Percentiles rank a stretch among this genome's conserved stretches.
These are phyloP conservation scores for Lysandra coridon DNA, from an alignment of 2,888 invertebrate genomes.

Conservation along the genomic window DNA sequence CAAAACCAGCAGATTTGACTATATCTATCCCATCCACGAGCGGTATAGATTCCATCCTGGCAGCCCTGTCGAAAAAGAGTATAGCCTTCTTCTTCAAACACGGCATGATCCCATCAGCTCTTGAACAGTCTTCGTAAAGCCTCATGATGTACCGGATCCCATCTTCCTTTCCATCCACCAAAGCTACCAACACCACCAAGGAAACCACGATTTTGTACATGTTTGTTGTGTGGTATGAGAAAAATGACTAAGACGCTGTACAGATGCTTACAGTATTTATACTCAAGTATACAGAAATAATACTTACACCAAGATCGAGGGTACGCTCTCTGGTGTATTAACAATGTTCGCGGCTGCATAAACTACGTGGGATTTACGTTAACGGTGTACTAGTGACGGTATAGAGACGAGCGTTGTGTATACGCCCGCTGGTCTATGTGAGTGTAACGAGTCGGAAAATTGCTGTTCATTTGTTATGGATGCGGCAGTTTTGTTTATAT, in stretches of 20 bases:
- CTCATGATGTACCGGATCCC: constrained; percentile 84
- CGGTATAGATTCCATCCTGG: constrained; percentile 84
- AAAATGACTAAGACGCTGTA: constrained; percentile 74
- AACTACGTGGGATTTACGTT: constrained; percentile 27
- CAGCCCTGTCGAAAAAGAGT: constrained; percentile 87
- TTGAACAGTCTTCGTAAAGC: constrained; percentile 89
- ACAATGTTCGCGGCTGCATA: constrained; percentile 37
- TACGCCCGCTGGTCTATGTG: constrained; percentile 39
- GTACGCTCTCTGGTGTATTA: constrained; percentile 47
- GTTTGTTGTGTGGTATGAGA: constrained; percentile 64
- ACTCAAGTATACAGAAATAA: constrained; percentile 63
- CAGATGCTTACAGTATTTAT: constrained; percentile 65
- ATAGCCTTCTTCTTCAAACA: constrained; percentile 92
- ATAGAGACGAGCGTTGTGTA: constrained; percentile 41
- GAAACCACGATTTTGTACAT: constrained; percentile 61
- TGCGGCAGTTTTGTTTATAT: constrained; percentile 36
- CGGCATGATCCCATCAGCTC: constrained; percentile 84
- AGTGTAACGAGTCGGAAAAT: constrained; percentile 56
- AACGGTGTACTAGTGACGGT: constrained; percentile 32
- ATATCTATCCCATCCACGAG: constrained; percentile 84
- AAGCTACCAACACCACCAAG: constrained; percentile 48
- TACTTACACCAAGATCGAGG: constrained; percentile 57
- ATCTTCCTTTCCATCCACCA: constrained; percentile 57
- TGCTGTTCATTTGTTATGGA: constrained; percentile 46
- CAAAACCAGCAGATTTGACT: constrained; percentile 76